Conservation (phyloP, 2,888 invertebrate species). For the Cerceris rybyensis region DNA sequence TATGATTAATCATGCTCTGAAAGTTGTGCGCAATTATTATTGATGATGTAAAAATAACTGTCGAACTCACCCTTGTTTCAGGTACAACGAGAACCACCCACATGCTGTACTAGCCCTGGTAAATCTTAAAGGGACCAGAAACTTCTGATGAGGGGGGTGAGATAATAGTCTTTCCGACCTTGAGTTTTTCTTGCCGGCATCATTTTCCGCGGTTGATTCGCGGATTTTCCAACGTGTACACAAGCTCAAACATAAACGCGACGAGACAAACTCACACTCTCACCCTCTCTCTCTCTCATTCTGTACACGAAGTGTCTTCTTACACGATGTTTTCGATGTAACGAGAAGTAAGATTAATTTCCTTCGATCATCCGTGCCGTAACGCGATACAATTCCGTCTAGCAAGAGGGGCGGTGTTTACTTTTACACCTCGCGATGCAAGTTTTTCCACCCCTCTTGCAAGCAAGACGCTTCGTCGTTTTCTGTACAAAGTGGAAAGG, state of each 20-base stretch:
- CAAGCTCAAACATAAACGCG: not conserved
- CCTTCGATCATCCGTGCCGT: slow-evolving; percentile 18
- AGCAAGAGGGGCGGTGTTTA: not conserved
- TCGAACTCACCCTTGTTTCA: slow-evolving; percentile 17
- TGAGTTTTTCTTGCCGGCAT: slow-evolving; percentile 40
- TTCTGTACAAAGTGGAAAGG: not conserved
- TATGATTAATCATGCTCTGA: not conserved
- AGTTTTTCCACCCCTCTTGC: not conserved
- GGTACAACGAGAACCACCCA: slow-evolving; percentile 62
- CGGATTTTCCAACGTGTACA: not conserved
- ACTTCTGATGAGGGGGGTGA: slow-evolving; percentile 21
- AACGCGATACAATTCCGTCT: not conserved
- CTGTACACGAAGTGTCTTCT: not conserved
- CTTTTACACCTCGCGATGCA: not conserved
- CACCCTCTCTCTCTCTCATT: not conserved
- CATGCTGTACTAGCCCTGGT: slow-evolving; percentile 60
- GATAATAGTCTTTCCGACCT: slow-evolving; percentile 42
- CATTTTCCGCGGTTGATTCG: slow-evolving; percentile 1
- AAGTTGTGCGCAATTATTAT: not conserved
- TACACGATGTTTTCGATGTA: slow-evolving; percentile 20
- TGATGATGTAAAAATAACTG: not conserved
- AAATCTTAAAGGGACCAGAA: slow-evolving; percentile 1
- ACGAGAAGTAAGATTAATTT: slow-evolving; percentile 41
- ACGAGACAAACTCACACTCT: not conserved
- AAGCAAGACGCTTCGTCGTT: not conserved